phyloP scores from a whole-genome alignment of 2,113 vertebrate genomes.

The Cairina moschata region DNA sequence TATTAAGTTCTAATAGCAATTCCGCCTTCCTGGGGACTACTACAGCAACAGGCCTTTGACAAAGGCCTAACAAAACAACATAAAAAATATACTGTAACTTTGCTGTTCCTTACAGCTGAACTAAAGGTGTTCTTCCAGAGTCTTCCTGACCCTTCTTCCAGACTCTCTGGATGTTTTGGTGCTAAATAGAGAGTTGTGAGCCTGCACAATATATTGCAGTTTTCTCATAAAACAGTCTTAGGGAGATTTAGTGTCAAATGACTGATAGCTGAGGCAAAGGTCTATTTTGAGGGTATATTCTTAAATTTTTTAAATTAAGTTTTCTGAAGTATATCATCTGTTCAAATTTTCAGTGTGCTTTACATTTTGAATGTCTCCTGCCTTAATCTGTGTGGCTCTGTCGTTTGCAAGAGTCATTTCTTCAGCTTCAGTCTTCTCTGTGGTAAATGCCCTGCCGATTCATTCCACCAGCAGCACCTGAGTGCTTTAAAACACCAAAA shows the following conservation, averaged over 20 bases:
- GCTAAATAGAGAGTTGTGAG: slow-evolving; percentile 35
- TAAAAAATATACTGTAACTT: neutral
- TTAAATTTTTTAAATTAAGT: neutral
- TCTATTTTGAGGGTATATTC: neutral
- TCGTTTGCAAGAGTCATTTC: neutral
- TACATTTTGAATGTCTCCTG: slow-evolving; percentile 34
- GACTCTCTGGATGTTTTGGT: slow-evolving; percentile 31
- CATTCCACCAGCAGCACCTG: slow-evolving; percentile 33
- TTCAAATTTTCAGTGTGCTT: slow-evolving; percentile 1
- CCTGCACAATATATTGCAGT: neutral
- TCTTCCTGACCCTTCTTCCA: neutral
- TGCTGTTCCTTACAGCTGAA: neutral
- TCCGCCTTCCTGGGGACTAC: neutral
- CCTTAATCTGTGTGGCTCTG: slow-evolving; percentile 40
- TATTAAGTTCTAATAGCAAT: neutral
- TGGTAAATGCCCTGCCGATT: neutral
- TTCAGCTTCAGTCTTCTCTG: slow-evolving; percentile 5
- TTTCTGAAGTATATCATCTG: neutral
- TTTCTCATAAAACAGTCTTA: neutral
- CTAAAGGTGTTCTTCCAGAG: neutral
- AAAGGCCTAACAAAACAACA: no score
- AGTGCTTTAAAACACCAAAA: slow-evolving; percentile 4
- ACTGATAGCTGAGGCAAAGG: slow-evolving; percentile 11
- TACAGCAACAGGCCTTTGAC: neutral
- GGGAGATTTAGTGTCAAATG: neutral